phyloP scores from a whole-genome alignment of 2,888 invertebrate species.

The Embidobia sp. region DNA sequence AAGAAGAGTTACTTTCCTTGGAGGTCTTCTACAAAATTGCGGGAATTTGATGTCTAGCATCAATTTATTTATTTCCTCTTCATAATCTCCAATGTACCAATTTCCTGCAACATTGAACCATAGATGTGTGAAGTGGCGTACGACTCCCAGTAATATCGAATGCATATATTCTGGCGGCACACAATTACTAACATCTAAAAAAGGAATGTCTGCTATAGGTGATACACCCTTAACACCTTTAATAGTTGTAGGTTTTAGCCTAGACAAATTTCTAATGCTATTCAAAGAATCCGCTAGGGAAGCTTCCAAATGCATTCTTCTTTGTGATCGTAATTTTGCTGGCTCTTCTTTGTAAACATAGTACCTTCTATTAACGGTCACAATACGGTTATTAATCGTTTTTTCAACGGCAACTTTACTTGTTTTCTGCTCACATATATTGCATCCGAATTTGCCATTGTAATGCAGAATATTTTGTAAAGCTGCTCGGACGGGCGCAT shows the following conservation, averaged over 20 bases:
- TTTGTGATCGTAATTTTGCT: not conserved
- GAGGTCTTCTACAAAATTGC: not conserved
- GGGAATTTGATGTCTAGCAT: conserved; percentile 1
- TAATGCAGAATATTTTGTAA: conserved; percentile 27
- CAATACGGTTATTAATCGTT: no score
- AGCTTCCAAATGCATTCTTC: conserved; percentile 6
- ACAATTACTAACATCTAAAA: conserved; percentile 6
- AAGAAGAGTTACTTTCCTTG: not conserved
- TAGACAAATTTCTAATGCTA: no score
- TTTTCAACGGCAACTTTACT: no score
- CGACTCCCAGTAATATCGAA: conserved; percentile 12
- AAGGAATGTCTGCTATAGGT: not conserved
- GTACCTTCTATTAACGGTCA: not conserved
- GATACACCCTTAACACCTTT: conserved; percentile 19
- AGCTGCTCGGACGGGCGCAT: conserved; percentile 26
- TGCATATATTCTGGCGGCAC: conserved; percentile 18
- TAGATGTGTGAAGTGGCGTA: not conserved
- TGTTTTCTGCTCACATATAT: conserved; percentile 28
- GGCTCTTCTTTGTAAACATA: not conserved
- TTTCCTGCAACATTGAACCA: not conserved
- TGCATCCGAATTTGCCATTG: conserved; percentile 19
- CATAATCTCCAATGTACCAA: not conserved
- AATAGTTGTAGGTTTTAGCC: not conserved
- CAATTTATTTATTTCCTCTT: not conserved
- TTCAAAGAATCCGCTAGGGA: not conserved